Conservation (phyloP, 2,113 vertebrate species). For the Kobus ellipsiprymnus region DNA sequence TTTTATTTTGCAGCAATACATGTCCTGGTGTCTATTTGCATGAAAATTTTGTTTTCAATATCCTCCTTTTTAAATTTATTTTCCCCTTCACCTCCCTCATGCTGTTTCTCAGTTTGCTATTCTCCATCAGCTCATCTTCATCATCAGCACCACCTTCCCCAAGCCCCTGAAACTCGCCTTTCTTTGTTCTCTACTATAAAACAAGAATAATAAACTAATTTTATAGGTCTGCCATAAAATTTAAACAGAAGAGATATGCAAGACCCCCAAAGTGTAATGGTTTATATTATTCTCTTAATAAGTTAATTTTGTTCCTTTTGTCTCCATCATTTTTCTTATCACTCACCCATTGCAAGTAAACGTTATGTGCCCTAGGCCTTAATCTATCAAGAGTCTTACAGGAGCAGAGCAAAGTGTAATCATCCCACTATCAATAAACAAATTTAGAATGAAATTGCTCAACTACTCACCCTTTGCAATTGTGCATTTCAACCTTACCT, state of each 20-base stretch:
- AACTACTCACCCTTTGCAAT: background rate
- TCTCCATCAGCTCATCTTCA: background rate
- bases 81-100: background rate
- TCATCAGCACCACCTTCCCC: background rate
- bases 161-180: background rate
- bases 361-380: background rate
- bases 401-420: background rate
- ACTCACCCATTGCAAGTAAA: background rate
- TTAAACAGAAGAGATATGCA: background rate
- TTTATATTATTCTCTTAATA: background rate
- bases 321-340: background rate
- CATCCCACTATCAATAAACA: background rate
- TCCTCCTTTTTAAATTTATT: background rate
- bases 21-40: background rate
- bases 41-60: background rate
- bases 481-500: background rate
- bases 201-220: background rate
- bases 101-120: background rate
- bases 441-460: background rate
- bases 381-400: background rate
- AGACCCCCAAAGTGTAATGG: background rate
- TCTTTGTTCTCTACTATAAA: background rate
- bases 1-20: background rate
- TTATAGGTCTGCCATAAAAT: background rate
- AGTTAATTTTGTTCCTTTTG: background rate